phyloP scores from a whole-genome alignment of 1,140 invertebrate species.

The Bombus huntii region DNA sequence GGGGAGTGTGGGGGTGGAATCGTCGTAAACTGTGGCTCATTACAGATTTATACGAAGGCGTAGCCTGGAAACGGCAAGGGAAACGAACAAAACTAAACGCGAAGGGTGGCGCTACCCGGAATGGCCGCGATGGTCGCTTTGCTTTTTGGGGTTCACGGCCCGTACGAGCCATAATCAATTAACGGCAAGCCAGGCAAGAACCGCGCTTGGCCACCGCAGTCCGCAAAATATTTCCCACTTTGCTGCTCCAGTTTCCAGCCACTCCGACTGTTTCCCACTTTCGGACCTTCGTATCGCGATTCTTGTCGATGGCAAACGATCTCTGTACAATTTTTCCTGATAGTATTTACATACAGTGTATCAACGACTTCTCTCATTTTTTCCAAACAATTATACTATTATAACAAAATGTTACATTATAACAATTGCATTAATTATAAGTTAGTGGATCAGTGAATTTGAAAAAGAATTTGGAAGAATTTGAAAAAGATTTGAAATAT shows the following conservation, averaged over 20 bases:
- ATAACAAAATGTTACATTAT: too few relatives aligned
- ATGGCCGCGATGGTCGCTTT: conserved; percentile 34
- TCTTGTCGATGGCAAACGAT: neutral
- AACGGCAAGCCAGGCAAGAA: conserved; percentile 75
- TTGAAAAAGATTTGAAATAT: neutral
- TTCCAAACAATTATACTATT: neutral
- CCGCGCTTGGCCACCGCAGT: conserved; percentile 61
- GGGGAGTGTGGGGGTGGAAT: conserved; percentile 44
- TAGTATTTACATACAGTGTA: neutral
- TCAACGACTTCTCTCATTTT: neutral
- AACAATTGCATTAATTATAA: neutral
- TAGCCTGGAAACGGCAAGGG: conserved; percentile 50
- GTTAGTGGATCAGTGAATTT: neutral
- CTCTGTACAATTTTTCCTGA: neutral
- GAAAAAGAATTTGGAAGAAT: neutral
- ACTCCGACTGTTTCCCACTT: conserved; percentile 33
- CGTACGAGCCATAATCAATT: conserved; percentile 78
- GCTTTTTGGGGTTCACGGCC: conserved; percentile 63
- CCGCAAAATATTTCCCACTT: conserved; percentile 75
- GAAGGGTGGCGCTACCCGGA: conserved; percentile 42
- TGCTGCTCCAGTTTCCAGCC: conserved; percentile 52
- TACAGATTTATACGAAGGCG: conserved; percentile 78
- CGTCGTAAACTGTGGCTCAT: conserved; percentile 75
- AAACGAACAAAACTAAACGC: conserved; percentile 63
- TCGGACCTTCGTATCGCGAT: neutral